Evolutionary conservation across 2,797 vertebrate genomes (phyloP).

Genomic region (Sarcophilus harrisii): DNA sequence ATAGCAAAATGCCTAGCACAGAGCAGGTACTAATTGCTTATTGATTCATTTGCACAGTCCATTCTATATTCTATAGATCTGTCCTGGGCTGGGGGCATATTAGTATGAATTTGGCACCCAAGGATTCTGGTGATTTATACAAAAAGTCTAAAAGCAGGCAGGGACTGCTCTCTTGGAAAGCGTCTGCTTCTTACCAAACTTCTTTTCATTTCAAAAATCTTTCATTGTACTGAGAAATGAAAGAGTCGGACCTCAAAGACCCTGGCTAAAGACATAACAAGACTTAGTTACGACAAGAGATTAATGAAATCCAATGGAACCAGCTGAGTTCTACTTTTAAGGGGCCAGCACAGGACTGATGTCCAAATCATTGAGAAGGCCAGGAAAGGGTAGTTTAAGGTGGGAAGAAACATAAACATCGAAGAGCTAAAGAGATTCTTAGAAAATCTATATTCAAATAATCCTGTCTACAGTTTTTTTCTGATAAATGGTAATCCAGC

Average conservation of each 20-base stretch:
- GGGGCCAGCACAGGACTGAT: neutral
- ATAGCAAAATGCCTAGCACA: neutral
- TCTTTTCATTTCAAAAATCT: neutral
- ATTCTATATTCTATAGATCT: neutral
- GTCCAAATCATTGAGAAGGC: neutral
- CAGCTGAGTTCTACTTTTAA: neutral
- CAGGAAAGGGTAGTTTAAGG: neutral
- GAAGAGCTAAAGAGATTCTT: neutral
- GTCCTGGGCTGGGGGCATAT: neutral
- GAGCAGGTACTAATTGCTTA: neutral
- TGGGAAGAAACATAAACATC: neutral
- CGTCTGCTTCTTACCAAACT: neutral
- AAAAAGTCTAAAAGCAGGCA: neutral
- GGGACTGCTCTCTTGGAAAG: neutral
- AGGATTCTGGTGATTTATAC: neutral
- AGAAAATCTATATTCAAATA: neutral
- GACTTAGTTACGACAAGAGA: neutral
- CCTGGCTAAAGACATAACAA: neutral
- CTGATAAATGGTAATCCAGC: neutral
- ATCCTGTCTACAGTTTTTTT: neutral
- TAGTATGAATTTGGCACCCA: neutral
- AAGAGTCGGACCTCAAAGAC: neutral
- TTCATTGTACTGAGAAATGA: conserved; percentile 2
- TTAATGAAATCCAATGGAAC: neutral
- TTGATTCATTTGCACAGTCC: neutral